These are phyloP conservation scores for Mesoligia furuncula DNA, from an alignment of 2,888 invertebrate species.

Conservation along the genomic window DNA sequence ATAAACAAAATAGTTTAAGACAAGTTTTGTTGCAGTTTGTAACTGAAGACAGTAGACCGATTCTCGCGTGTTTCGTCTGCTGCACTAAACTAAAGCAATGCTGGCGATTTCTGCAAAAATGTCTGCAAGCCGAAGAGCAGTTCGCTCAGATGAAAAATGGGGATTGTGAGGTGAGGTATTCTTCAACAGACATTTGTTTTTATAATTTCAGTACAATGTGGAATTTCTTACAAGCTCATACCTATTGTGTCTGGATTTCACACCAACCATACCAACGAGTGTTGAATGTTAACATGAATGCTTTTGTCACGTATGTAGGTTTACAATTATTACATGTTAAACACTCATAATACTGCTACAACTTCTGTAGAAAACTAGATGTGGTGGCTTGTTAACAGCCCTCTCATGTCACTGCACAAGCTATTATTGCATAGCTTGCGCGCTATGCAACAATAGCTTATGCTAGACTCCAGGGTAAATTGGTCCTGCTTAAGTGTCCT, in stretches of 20 bases:
- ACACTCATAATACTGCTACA: not conserved
- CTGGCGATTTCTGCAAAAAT: not conserved
- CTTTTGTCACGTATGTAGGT: too few species aligned
- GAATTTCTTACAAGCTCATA: too few species aligned
- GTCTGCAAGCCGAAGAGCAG: not conserved
- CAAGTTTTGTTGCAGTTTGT: constrained; percentile 1
- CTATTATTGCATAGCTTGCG: too few species aligned
- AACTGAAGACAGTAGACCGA: not conserved
- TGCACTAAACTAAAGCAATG: not conserved
- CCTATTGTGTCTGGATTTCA: too few species aligned
- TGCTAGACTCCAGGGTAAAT: too few species aligned
- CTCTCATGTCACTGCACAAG: not conserved
- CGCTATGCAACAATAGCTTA: not conserved
- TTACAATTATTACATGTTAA: too few species aligned
- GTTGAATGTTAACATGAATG: too few species aligned
- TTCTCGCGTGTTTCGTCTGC: not conserved
- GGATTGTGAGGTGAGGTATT: not conserved
- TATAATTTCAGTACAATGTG: not conserved
- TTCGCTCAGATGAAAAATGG: not conserved
- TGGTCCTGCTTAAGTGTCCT: too few species aligned
- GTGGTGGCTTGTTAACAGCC: not conserved
- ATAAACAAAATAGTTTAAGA: not conserved
- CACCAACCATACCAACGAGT: too few species aligned
- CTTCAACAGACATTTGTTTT: not conserved
- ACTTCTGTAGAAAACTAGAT: not conserved